These are phyloP conservation scores for Archegozetes longisetosus DNA, from an alignment of 1,140 invertebrate species.

Conservation along the genomic window DNA sequence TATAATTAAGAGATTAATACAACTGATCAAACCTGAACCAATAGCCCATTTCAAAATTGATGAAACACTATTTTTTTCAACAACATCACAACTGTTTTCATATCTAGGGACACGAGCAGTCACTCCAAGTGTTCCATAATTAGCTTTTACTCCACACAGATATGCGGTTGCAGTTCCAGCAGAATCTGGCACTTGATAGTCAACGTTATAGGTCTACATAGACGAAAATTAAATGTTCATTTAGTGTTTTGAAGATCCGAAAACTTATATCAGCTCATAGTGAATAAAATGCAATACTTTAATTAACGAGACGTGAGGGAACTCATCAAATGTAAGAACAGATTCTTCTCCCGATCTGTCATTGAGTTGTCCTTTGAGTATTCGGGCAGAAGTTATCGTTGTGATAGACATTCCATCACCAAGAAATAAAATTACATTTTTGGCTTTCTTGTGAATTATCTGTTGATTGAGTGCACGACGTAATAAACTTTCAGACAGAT, in stretches of 20 bases:
- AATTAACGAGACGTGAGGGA: conserved; percentile 55
- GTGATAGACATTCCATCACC: conserved; percentile 87
- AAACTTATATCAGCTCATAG: too few relatives aligned
- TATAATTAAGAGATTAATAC: too few relatives aligned
- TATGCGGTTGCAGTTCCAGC: conserved; percentile 73
- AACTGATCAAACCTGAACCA: conserved; percentile 1
- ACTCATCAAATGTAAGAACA: conserved; percentile 57
- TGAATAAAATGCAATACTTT: too few relatives aligned
- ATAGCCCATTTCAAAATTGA: conserved; percentile 35
- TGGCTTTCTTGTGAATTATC: conserved; percentile 39
- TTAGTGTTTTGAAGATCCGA: too few relatives aligned
- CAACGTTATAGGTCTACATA: conserved; percentile 4
- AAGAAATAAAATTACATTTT: conserved; percentile 77
- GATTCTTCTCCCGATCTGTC: conserved; percentile 42
- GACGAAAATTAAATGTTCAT: too few relatives aligned
- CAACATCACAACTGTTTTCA: conserved; percentile 46
- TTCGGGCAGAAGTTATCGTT: conserved; percentile 64
- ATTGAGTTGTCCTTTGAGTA: conserved; percentile 29
- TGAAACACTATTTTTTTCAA: conserved; percentile 37
- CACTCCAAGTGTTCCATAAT: conserved; percentile 58
- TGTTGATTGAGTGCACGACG: not conserved
- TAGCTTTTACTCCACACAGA: conserved; percentile 66
- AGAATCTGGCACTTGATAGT: conserved; percentile 45
- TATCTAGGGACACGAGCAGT: conserved; percentile 43
- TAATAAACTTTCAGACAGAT: not conserved